phyloP scores from a whole-genome alignment of 2,888 invertebrate species.

The Megalurothrips usitatus region DNA sequence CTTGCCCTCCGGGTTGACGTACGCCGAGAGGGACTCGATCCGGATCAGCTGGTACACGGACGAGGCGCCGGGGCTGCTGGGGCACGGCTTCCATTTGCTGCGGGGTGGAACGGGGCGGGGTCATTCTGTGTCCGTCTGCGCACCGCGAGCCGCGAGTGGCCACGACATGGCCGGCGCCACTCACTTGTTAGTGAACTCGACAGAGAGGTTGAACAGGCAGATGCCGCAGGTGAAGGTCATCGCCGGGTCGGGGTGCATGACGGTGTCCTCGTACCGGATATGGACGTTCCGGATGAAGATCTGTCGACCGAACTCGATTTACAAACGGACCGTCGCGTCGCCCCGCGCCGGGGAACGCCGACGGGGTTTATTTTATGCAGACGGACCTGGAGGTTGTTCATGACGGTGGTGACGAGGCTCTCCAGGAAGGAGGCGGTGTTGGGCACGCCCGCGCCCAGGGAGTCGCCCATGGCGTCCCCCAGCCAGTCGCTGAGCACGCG shows the following conservation, averaged over 20 bases:
- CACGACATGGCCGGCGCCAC: not conserved
- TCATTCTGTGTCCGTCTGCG: not conserved
- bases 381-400: slow-evolving; percentile 70
- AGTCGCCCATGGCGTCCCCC: slow-evolving; percentile 47
- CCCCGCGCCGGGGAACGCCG: too few species aligned
- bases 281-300: slow-evolving; percentile 70
- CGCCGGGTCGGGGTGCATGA: slow-evolving; percentile 56
- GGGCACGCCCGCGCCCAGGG: slow-evolving; percentile 54
- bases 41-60: slow-evolving; percentile 69
- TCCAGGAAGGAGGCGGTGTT: slow-evolving; percentile 62
- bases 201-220: slow-evolving; percentile 69
- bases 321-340: not conserved
- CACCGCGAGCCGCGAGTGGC: too few species aligned
- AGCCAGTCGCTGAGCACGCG: slow-evolving; percentile 51
- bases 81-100: slow-evolving; percentile 73
- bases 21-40: slow-evolving; percentile 68
- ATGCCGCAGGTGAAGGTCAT: slow-evolving; percentile 66
- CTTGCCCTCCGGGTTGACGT: slow-evolving; percentile 59
- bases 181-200: slow-evolving; percentile 76
- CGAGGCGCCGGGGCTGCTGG: slow-evolving; percentile 49
- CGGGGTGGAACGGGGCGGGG: not conserved
- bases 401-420: slow-evolving; percentile 66
- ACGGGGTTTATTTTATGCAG: not conserved
- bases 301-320: not conserved
- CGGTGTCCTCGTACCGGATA: slow-evolving; percentile 72